Conservation (phyloP, 1,140 invertebrate genomes). For the Diorhabda carinulata region DNA sequence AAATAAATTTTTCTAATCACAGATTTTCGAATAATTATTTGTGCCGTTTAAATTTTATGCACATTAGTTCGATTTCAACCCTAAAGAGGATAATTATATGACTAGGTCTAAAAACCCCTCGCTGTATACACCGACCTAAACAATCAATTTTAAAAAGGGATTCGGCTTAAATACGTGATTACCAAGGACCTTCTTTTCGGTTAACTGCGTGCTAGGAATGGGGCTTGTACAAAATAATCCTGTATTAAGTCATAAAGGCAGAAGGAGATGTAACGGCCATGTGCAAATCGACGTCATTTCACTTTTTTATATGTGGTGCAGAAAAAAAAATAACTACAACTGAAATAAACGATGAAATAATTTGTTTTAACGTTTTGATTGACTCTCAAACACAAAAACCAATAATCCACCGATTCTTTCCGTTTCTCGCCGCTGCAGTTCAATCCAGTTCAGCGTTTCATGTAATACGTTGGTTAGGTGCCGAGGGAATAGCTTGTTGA, state of each 20-base stretch:
- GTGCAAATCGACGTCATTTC: conserved; percentile 24
- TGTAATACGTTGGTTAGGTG: too few relatives aligned
- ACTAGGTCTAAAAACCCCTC: not conserved
- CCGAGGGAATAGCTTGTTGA: too few relatives aligned
- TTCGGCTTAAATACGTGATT: conserved; percentile 14
- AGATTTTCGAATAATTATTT: too few relatives aligned
- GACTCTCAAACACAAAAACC: too few relatives aligned
- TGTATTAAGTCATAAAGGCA: conserved; percentile 39
- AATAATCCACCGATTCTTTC: too few relatives aligned
- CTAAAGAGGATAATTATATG: not conserved
- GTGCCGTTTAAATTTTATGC: not conserved
- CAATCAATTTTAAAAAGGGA: conserved; percentile 17
- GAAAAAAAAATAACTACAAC: too few relatives aligned
- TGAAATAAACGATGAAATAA: too few relatives aligned
- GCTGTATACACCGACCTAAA: conserved; percentile 18
- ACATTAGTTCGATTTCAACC: not conserved
- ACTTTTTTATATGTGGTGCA: conserved; percentile 7
- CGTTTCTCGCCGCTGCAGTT: too few relatives aligned
- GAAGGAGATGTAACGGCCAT: conserved; percentile 27
- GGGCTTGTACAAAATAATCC: conserved; percentile 33
- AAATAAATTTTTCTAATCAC: too few relatives aligned
- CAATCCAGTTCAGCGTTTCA: too few relatives aligned
- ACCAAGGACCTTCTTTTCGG: conserved; percentile 12
- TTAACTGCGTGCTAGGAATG: conserved; percentile 19
- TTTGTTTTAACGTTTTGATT: too few relatives aligned